Evolutionary conservation across 2,113 vertebrate genomes (phyloP), one percentile per base, ranked within the genome.

Genomic region (Agapornis roseicollis): DNA sequence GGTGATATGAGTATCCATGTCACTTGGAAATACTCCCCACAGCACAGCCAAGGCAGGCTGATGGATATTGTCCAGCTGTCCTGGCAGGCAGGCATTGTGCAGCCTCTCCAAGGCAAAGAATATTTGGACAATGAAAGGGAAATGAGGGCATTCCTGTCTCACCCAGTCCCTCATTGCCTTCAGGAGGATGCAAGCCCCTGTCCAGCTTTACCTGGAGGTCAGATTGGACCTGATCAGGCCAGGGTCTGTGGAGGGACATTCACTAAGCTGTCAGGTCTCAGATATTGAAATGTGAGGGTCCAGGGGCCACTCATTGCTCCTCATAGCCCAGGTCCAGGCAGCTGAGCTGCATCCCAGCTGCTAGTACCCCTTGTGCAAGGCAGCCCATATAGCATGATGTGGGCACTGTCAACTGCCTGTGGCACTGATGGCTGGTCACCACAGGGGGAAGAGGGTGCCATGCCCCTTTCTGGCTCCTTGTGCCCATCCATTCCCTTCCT

Each of bases 121-220:
- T 77, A n/a, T 88, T 77, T 58, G 87, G 63, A 86, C 76, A 93
- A 83, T 70, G 85, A 80, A 93, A 76, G 64, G 93, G 69, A 89
- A 90, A 82, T 93, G 85, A 83, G 66, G 85, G 60, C 58, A 91
- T 95, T 95, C 76, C 86, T 95, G 90, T 71, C 80, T 94, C 33
- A 0, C 80, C 42, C 65, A 56, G 55, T 11, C 61, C 37, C 39
- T 72, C 58, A 29, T 68, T 89, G 56, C 63, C 41, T 89, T 86
- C 83, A 70, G 81, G 95, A 89, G 87, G 80, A 91, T 68, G 71
- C 35, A 70, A 65, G 50, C 16, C 2, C 31, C 49, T 49, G 63
- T 29, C 65, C 42, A 49, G 65, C 18, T 85, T 90, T 72, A 65
- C 13, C 41, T 74, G 65, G 7, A 87, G 44, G 70, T 77, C 6